Conservation (phyloP, 2,113 vertebrate genomes). For the Limanda limanda region DNA sequence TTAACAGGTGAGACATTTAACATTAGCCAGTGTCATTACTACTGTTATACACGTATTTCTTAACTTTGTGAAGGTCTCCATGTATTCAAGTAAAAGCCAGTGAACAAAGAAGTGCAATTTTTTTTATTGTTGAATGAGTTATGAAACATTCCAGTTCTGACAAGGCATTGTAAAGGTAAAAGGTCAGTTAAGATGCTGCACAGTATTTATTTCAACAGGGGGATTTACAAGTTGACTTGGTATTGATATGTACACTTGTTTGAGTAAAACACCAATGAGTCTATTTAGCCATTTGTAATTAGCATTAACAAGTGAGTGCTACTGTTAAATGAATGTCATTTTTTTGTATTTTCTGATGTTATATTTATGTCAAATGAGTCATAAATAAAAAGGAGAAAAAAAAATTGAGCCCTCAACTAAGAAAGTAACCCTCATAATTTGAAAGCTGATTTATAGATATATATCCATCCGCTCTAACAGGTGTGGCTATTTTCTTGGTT, state of each 20-base stretch:
- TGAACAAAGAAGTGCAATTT: conserved; percentile 25
- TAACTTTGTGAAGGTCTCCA: conserved; percentile 19
- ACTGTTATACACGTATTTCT: conserved; percentile 14
- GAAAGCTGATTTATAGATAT: no score
- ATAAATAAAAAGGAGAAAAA: conserved; percentile 45
- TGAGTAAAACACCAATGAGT: conserved; percentile 9
- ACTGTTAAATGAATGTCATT: conserved; percentile 60
- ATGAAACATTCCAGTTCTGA: conserved; percentile 30
- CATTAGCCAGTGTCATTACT: background rate
- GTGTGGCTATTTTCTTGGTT: no score
- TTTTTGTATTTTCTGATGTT: conserved; percentile 60
- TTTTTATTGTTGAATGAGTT: conserved; percentile 19
- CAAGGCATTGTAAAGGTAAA: conserved; percentile 42
- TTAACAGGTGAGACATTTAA: conserved; percentile 6
- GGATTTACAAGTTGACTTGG: conserved; percentile 14
- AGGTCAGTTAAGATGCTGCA: conserved; percentile 25
- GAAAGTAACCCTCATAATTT: no score
- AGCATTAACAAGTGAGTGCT: conserved; percentile 27
- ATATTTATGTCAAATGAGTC: conserved; percentile 58
- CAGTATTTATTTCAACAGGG: conserved; percentile 36
- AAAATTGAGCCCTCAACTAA: no score
- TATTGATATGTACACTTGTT: conserved; percentile 14
- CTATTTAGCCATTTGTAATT: conserved; percentile 17
- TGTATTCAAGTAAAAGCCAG: conserved; percentile 12
- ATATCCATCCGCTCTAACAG: no score